A percentile compares a stretch with the other conserved stretches of the same genome.
These are phyloP conservation scores for Chlorops oryzae DNA, from an alignment of 1,140 invertebrate genomes.

Conservation along the genomic window DNA sequence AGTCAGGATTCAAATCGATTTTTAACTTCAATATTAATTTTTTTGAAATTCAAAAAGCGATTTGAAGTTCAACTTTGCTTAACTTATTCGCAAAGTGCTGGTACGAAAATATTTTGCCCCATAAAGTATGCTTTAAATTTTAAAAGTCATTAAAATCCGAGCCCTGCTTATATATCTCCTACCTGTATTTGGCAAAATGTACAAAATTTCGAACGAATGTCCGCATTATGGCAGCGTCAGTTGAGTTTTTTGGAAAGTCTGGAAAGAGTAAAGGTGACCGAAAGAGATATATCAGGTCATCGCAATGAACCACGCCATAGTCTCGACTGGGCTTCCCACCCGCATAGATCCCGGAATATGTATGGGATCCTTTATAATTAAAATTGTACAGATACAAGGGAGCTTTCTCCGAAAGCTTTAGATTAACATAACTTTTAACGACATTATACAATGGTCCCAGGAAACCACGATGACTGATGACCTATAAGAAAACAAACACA, in stretches of 20 bases:
- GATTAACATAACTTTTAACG: conserved; percentile 22
- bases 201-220: conserved; percentile 32
- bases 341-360: conserved; percentile 34
- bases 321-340: conserved; percentile 18
- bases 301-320: conserved; percentile 41
- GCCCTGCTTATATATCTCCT: conserved; percentile 27
- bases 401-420: conserved; percentile 10
- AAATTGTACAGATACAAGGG: conserved; percentile 38
- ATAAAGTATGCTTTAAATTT: no score
- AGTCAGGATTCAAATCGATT: no score
- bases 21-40: no score
- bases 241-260: conserved; percentile 29
- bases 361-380: conserved; percentile 27
- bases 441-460: conserved; percentile 34
- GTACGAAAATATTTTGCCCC: no score
- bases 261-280: conserved; percentile 34
- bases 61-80: no score
- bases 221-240: conserved; percentile 24
- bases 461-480: conserved; percentile 38
- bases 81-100: no score
- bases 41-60: no score
- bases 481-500: conserved; percentile 18
- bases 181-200: conserved; percentile 37
- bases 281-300: conserved; percentile 43
- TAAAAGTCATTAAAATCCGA: no score